phyloP scores from a whole-genome alignment of 2,888 invertebrate genomes.

The Dynastes maya region DNA sequence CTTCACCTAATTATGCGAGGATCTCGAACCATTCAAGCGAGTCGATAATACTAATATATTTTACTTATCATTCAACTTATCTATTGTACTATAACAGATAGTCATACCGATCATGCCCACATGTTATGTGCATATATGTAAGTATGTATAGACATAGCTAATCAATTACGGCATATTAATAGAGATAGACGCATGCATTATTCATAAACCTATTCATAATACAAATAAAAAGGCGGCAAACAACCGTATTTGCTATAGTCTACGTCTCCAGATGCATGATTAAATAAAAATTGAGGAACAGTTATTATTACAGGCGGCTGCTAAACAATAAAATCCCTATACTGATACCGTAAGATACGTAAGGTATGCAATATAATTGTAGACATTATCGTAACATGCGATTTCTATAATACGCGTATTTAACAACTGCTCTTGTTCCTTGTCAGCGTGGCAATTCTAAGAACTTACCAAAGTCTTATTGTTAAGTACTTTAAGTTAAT shows the following conservation, averaged over 20 bases:
- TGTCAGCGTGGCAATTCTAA: not conserved
- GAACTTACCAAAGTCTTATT: too few species aligned
- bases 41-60: too few species aligned
- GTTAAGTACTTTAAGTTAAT: too few species aligned
- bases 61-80: too few species aligned
- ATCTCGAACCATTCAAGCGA: too few species aligned
- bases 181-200: not conserved
- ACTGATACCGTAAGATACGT: not conserved
- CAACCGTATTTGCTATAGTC: constrained; percentile 9
- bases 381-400: not conserved
- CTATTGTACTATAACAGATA: not conserved
- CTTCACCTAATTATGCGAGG: too few species aligned
- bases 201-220: constrained; percentile 1
- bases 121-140: constrained; percentile 1
- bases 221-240: not conserved
- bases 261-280: constrained; percentile 11
- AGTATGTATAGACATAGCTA: constrained; percentile 3
- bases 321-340: not conserved
- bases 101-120: not conserved
- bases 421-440: not conserved
- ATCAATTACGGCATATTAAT: constrained; percentile 4
- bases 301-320: not conserved
- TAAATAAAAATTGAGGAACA: constrained; percentile 1
- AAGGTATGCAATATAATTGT: not conserved
- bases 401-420: not conserved